Percentiles rank a stretch among this genome's conserved stretches.
Evolutionary conservation across 2,888 invertebrate genomes (phyloP).

Genomic region (Mycalesis mineus): DNA sequence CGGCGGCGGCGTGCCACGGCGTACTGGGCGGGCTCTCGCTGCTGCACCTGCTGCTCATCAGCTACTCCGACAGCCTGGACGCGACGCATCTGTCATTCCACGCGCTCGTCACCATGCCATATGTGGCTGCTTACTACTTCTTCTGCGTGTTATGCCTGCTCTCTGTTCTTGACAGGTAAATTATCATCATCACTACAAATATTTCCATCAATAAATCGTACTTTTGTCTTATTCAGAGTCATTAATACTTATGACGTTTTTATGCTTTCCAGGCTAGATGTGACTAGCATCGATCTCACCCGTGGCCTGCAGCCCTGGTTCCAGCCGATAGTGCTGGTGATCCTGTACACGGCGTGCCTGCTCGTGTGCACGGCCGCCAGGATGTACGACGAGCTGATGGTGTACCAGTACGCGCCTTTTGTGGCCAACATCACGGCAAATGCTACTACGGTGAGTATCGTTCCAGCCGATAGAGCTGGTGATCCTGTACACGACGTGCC

Average conservation of each 20-base stretch:
- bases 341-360: slow-evolving; percentile 65
- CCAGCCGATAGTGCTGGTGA: slow-evolving; percentile 66
- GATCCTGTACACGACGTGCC: slow-evolving; percentile 63
- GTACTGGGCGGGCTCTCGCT: slow-evolving; percentile 78
- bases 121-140: slow-evolving; percentile 76
- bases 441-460: slow-evolving; percentile 60
- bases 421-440: slow-evolving; percentile 56
- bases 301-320: slow-evolving; percentile 67
- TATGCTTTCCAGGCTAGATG: slow-evolving; percentile 53
- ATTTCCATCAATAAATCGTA: no score
- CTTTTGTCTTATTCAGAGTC: no score
- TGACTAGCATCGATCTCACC: slow-evolving; percentile 55
- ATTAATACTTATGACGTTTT: background rate
- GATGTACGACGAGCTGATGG: slow-evolving; percentile 72
- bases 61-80: slow-evolving; percentile 70
- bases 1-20: slow-evolving; percentile 78
- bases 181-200: no score
- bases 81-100: slow-evolving; percentile 70
- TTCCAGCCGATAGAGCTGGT: slow-evolving; percentile 69
- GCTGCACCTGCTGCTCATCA: slow-evolving; percentile 78
- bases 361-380: slow-evolving; percentile 64
- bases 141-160: slow-evolving; percentile 78
- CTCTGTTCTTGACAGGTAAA: slow-evolving; percentile 79
- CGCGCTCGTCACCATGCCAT: slow-evolving; percentile 70
- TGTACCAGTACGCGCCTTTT: slow-evolving; percentile 60